These are phyloP conservation scores for Pectinophora gossypiella DNA, from an alignment of 1,140 invertebrate genomes.

Conservation along the genomic window DNA sequence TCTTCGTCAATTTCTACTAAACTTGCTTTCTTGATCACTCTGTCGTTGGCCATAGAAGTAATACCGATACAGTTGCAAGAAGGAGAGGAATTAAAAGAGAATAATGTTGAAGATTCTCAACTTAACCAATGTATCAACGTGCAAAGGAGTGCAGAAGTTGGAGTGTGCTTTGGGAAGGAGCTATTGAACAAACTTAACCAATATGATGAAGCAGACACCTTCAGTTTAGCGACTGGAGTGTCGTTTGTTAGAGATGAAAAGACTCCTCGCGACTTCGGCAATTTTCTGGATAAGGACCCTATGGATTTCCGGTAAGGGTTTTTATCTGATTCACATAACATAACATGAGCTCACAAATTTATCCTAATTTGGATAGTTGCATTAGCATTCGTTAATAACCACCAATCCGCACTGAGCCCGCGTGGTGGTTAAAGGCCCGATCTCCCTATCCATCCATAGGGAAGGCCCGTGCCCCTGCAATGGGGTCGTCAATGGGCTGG, in stretches of 20 bases:
- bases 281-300: conserved; percentile 82
- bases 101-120: conserved; percentile 38
- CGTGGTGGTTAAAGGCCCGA: too few species aligned
- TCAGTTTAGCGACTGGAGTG: conserved; percentile 79
- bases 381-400: too few species aligned
- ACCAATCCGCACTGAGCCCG: too few species aligned
- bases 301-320: conserved; percentile 79
- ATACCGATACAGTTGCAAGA: conserved; percentile 56
- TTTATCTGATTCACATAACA: too few species aligned
- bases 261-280: conserved; percentile 72
- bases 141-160: conserved; percentile 56
- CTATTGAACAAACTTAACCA: conserved; percentile 79
- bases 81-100: conserved; percentile 50
- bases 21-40: conserved; percentile 26
- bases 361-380: too few species aligned
- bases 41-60: conserved; percentile 24
- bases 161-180: conserved; percentile 82
- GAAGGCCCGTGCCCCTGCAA: too few species aligned
- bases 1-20: conserved; percentile 9
- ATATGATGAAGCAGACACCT: conserved; percentile 79
- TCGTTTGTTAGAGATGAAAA: conserved; percentile 77
- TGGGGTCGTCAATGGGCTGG: too few species aligned
- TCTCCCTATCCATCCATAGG: too few species aligned
- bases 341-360: too few species aligned
- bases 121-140: conserved; percentile 74